phyloP scores from a whole-genome alignment of 2,113 vertebrate species.

The Sceloporus tristichus region DNA sequence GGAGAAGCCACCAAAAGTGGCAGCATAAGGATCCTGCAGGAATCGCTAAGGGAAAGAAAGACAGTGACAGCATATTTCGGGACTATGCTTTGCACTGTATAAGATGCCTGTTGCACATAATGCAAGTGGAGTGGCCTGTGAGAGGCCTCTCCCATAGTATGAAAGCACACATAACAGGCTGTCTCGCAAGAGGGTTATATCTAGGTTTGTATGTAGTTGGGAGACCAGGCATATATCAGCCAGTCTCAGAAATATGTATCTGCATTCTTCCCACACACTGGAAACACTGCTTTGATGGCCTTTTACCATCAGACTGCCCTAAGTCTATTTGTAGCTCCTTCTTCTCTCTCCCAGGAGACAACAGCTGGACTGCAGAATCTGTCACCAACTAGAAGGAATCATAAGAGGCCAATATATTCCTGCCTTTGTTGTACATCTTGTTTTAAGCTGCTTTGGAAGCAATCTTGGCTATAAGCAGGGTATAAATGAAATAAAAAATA shows the following conservation, averaged over 20 bases:
- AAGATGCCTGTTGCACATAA: no score
- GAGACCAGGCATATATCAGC: no score
- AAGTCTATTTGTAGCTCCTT: neutral
- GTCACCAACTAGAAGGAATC: no score
- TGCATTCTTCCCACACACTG: neutral
- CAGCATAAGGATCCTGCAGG: constrained; percentile 91
- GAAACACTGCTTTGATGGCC: neutral
- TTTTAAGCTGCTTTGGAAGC: neutral
- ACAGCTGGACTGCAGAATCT: no score
- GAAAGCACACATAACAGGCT: no score
- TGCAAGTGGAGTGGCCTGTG: neutral
- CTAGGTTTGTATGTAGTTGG: neutral
- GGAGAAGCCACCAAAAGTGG: constrained; percentile 92
- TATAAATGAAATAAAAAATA: neutral
- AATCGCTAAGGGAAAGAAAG: constrained; percentile 80
- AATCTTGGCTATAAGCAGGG: neutral
- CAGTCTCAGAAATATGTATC: neutral
- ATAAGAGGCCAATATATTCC: no score
- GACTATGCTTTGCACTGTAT: neutral
- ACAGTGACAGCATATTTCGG: no score
- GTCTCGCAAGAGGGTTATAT: no score
- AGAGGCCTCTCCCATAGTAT: neutral
- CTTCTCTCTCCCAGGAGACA: neutral
- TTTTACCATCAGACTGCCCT: neutral
- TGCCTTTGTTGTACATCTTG: no score